Evolutionary conservation across 1,140 invertebrate species (phyloP).

Genomic region (Heliothis subflexa): DNA sequence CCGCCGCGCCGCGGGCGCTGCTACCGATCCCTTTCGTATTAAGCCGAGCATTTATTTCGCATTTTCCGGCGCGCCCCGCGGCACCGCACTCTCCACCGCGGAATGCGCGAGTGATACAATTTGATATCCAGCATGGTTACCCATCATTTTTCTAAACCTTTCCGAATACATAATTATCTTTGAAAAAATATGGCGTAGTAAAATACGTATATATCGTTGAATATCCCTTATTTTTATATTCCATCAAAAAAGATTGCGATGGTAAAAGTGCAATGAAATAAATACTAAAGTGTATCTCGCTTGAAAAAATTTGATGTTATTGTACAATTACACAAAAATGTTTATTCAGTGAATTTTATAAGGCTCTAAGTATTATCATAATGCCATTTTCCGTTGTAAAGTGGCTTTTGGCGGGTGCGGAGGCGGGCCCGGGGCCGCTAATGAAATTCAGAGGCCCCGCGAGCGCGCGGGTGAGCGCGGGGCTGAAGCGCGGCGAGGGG

Average conservation of each 20-base stretch:
- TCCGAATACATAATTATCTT: neutral
- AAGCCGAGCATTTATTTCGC: conserved; percentile 85
- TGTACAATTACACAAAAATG: conserved; percentile 82
- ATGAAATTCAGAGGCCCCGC: conserved; percentile 84
- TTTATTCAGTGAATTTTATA: conserved; percentile 85
- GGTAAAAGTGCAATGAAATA: conserved; percentile 61
- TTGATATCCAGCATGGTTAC: conserved; percentile 78
- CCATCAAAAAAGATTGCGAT: conserved; percentile 40
- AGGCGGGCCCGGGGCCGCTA: conserved; percentile 72
- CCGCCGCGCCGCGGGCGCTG: conserved; percentile 80
- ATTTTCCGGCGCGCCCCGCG: conserved; percentile 76
- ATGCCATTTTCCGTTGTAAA: conserved; percentile 85
- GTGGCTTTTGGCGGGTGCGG: conserved; percentile 78
- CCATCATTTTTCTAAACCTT: conserved; percentile 33
- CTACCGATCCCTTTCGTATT: conserved; percentile 81
- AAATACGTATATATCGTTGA: neutral
- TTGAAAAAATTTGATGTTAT: conserved; percentile 69
- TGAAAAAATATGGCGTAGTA: neutral
- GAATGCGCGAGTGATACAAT: conserved; percentile 77
- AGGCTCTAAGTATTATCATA: conserved; percentile 84
- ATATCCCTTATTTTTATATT: neutral
- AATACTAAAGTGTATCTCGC: conserved; percentile 54
- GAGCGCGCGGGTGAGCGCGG: conserved; percentile 58
- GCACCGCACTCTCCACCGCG: conserved; percentile 67
- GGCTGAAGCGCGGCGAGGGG: conserved; percentile 64